Conservation (phyloP, 2,113 vertebrate species). For the Prolemur simus region DNA sequence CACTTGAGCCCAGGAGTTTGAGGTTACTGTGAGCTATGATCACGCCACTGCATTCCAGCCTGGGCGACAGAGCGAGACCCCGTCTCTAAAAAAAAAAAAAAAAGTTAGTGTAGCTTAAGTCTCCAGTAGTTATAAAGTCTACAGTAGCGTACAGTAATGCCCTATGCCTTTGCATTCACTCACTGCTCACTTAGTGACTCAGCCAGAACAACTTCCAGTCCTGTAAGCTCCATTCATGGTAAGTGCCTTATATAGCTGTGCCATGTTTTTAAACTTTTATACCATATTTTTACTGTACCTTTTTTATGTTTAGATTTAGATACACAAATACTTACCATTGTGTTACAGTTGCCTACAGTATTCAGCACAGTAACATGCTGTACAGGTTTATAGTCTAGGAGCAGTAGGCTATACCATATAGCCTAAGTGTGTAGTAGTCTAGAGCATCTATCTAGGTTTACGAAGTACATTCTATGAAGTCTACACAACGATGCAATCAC, state of each 20-base stretch:
- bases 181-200: background rate
- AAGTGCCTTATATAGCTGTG: background rate
- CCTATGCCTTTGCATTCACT: background rate
- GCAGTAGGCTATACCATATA: background rate
- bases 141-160: no score
- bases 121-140: background rate
- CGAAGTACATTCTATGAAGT: background rate
- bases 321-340: background rate
- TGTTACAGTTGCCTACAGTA: background rate
- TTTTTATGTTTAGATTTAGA: background rate
- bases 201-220: background rate
- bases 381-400: background rate
- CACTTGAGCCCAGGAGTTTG: no score
- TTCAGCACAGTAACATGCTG: background rate
- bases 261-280: background rate
- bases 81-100: no score
- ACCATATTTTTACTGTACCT: background rate
- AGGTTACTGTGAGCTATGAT: no score
- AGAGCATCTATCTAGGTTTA: background rate
- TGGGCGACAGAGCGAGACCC: no score
- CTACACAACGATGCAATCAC: background rate
- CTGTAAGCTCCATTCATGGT: background rate
- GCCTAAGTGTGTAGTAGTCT: background rate
- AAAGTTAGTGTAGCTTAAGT: background rate
- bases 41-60: no score